Evolutionary conservation across 2,888 invertebrate species (phyloP).

Genomic region (Aphidius colemani): DNA sequence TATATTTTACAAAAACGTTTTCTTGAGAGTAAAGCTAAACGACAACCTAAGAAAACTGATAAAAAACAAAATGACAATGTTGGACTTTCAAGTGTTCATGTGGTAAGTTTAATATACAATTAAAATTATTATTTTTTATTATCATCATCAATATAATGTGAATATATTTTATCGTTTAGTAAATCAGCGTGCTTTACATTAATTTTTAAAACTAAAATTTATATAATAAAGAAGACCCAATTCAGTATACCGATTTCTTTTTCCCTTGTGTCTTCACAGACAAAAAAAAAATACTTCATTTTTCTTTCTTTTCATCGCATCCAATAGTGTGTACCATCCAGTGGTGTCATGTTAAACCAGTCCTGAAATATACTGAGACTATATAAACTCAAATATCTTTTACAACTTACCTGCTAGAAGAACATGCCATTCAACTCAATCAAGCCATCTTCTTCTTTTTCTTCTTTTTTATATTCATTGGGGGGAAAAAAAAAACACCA

Average conservation of each 20-base stretch:
- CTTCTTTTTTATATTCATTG: no score
- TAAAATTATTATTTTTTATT: no score
- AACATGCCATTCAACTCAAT: no score
- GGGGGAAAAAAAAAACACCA: no score
- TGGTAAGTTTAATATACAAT: slow-evolving; percentile 54
- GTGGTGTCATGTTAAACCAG: slow-evolving; percentile 29
- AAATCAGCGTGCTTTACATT: no score
- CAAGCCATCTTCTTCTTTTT: neutral
- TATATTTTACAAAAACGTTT: slow-evolving; percentile 85
- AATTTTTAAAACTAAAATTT: no score
- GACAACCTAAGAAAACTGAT: slow-evolving; percentile 75
- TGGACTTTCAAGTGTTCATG: slow-evolving; percentile 59
- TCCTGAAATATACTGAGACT: slow-evolving; percentile 10
- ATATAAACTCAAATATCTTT: slow-evolving; percentile 7
- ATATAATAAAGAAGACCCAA: no score
- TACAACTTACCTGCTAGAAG: slow-evolving; percentile 9
- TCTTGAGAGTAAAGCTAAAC: slow-evolving; percentile 88
- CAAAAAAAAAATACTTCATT: slow-evolving; percentile 19
- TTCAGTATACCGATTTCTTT: slow-evolving; percentile 16
- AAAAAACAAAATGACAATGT: slow-evolving; percentile 73
- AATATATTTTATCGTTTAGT: neutral
- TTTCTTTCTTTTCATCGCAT: slow-evolving; percentile 16
- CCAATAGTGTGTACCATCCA: neutral
- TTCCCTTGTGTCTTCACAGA: slow-evolving; percentile 9
- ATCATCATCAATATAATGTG: slow-evolving; percentile 20